These are phyloP conservation scores for Corythaeola cristata DNA, from an alignment of 2,113 vertebrate species.

Conservation along the genomic window DNA sequence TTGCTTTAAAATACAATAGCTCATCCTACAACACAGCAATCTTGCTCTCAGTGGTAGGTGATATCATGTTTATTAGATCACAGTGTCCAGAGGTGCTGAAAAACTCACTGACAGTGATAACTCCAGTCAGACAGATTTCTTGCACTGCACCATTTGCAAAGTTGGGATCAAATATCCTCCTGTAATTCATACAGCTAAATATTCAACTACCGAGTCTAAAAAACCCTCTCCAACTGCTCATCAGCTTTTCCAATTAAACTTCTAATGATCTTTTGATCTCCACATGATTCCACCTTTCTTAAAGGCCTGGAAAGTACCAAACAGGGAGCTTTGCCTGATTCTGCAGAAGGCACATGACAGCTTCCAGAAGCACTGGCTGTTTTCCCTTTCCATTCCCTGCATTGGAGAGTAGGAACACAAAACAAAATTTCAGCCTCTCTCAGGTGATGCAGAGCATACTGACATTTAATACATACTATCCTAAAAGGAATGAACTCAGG, in stretches of 20 bases:
- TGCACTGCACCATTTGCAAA: neutral
- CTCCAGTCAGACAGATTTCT: neutral
- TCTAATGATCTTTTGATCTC: neutral
- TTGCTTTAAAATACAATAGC: neutral
- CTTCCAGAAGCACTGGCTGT: neutral
- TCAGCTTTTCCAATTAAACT: neutral
- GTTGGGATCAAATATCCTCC: neutral
- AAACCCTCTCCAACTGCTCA: neutral
- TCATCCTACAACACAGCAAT: neutral
- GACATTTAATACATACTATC: neutral
- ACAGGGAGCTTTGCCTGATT: neutral
- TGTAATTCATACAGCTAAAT: neutral
- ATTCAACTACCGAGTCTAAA: neutral
- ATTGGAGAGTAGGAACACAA: neutral
- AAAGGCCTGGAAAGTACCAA: neutral
- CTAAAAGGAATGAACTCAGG: neutral
- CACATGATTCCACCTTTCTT: neutral
- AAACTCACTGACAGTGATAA: neutral
- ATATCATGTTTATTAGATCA: neutral
- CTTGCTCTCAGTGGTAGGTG: neutral
- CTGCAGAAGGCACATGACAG: neutral
- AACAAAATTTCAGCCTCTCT: neutral
- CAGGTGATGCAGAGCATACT: neutral
- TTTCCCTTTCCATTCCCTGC: neutral
- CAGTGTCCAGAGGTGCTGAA: neutral